Conservation (phyloP, 2,113 vertebrate genomes). For the Toxotes jaculatrix region DNA sequence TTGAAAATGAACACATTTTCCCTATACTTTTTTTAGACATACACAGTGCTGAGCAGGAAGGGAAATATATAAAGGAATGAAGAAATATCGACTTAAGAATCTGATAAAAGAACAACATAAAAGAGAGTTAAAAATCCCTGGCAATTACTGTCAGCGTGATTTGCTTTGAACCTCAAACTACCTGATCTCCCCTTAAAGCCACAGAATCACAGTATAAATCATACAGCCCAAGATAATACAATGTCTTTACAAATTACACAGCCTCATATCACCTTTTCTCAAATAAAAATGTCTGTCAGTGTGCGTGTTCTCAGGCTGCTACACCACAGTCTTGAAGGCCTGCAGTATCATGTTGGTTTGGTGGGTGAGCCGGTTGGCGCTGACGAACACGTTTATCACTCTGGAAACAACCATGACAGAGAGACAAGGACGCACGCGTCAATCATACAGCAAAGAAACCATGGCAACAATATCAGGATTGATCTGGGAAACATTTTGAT, state of each 20-base stretch:
- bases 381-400: constrained; percentile 96
- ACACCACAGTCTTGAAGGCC: constrained; percentile 94
- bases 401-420: constrained; percentile 82
- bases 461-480: constrained; percentile 69
- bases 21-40: constrained; percentile 1
- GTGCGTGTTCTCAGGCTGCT: constrained; percentile 30
- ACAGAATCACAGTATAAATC: constrained; percentile 69
- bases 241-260: constrained; percentile 74
- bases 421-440: constrained; percentile 67
- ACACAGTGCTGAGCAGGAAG: constrained; percentile 23
- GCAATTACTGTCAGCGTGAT: constrained; percentile 62
- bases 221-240: constrained; percentile 64
- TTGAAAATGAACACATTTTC: constrained; percentile 33
- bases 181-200: constrained; percentile 69
- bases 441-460: constrained; percentile 62
- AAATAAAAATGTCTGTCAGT: constrained; percentile 3
- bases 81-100: constrained; percentile 71
- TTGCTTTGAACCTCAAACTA: constrained; percentile 62
- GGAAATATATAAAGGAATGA: constrained; percentile 28
- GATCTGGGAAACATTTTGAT: constrained; percentile 75
- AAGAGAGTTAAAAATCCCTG: constrained; percentile 53
- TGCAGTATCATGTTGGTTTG: constrained; percentile 99
- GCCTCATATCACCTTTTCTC: constrained; percentile 34
- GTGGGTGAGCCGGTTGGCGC: constrained; percentile 97
- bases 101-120: constrained; percentile 85